Evolutionary conservation across 1,140 invertebrate genomes (phyloP), one percentile per base, ranked within the genome.

Genomic region (Hesperophylax magnus): DNA sequence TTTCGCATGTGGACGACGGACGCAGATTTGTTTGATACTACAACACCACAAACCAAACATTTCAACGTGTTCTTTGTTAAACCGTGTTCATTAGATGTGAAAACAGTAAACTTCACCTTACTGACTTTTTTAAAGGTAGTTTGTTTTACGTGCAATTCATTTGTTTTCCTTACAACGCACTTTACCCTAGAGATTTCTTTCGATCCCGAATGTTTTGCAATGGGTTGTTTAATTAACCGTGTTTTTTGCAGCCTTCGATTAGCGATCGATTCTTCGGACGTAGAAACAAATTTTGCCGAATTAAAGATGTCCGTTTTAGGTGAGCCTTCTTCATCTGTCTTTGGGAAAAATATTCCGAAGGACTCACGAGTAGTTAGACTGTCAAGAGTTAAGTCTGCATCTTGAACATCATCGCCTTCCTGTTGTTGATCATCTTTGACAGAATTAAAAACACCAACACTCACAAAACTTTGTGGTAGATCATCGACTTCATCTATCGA

Each of bases 61-160:
- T 76, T 58, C 18, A 76, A 31, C 56, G 20, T 76, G 18, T 76
- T 27, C 27, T 76, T 76, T 60, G 47, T 76, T 14, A 76, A 31
- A 11, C 56, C 72, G 18, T 61, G 31, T 31, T 61, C 72, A 18
- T 76, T 60, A 31, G 72, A 58, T 14, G 58, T 61, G 3, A 72
- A 15, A 14, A 72, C 14, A 3, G 27, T 22, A 72, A 72, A 72
- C 11, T 72, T 72, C 18, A 72, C 47, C 27, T 65, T 65, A 17
- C 20, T 9, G 24, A 22, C 17, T 22, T 18, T 20, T 20, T 61
- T 61, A 15, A 22, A 8, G 5, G 18, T 11, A 22, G 3, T 24
- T 61, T 20, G 24, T 61, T 24, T 24, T 8, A 20, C 17, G 9
- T 61, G 18, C 18, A 24, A n/a, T 24, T 8, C 4, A 61, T 61